Conservation (phyloP, 2,797 vertebrate species). For the Falco novaeseelandiae region DNA sequence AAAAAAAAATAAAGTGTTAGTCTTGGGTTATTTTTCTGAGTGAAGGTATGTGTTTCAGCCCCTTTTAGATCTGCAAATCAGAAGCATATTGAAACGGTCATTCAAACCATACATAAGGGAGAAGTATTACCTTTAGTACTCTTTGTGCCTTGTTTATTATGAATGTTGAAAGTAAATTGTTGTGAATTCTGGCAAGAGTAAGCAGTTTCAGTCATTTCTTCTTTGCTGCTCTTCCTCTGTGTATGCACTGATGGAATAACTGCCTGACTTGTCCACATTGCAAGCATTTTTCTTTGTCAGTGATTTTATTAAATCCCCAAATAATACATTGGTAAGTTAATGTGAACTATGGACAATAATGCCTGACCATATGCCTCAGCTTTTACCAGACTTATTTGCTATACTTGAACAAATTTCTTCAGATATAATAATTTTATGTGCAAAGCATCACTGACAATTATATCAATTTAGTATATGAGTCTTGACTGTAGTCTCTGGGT, state of each 20-base stretch:
- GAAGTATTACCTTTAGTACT: neutral
- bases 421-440: neutral
- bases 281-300: neutral
- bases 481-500: neutral
- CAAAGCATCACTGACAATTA: neutral
- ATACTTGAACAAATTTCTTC: neutral
- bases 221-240: neutral
- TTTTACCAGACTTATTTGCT: neutral
- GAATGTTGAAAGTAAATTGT: neutral
- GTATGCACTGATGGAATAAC: neutral
- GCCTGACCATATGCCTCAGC: neutral
- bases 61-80: neutral
- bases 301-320: neutral
- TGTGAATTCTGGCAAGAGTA: neutral
- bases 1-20: neutral
- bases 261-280: neutral
- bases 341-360: neutral
- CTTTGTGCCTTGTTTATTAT: neutral
- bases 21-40: neutral
- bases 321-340: neutral
- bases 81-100: neutral
- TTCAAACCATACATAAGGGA: neutral
- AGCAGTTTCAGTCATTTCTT: neutral
- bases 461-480: neutral
- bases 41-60: neutral